phyloP scores from a whole-genome alignment of 2,797 vertebrate species.

The Netta rufina region DNA sequence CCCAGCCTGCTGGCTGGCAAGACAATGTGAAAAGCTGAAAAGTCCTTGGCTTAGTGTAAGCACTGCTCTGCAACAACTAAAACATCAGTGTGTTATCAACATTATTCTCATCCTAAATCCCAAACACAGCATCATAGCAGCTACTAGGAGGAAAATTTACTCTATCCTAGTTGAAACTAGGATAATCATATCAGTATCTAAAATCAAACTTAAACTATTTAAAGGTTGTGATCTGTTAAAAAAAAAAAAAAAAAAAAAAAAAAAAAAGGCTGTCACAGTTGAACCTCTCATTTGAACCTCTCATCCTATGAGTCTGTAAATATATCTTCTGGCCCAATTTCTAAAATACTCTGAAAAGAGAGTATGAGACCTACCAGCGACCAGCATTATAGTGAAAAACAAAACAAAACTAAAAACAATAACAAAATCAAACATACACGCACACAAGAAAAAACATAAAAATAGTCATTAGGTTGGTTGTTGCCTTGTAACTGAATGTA shows the following conservation, averaged over 20 bases:
- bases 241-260: too few species aligned
- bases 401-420: neutral
- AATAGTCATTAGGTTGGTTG: neutral
- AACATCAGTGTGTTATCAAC: too few species aligned
- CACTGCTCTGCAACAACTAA: too few species aligned
- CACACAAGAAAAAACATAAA: neutral
- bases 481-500: neutral
- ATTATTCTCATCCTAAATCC: too few species aligned
- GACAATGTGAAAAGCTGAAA: too few species aligned
- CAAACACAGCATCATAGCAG: too few species aligned
- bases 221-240: neutral
- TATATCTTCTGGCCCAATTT: too few species aligned
- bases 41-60: too few species aligned
- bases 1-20: too few species aligned
- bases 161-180: too few species aligned
- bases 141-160: too few species aligned
- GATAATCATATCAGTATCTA: neutral
- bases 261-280: neutral
- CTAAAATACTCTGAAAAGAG: neutral
- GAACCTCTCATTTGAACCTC: neutral
- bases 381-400: rapidly evolving
- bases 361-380: neutral
- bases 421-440: neutral
- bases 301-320: too few species aligned
- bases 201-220: slow-evolving; percentile 28